These are phyloP conservation scores for Caenorhabditis sp. DNA, from an alignment of 2,888 invertebrate genomes.

Conservation along the genomic window DNA sequence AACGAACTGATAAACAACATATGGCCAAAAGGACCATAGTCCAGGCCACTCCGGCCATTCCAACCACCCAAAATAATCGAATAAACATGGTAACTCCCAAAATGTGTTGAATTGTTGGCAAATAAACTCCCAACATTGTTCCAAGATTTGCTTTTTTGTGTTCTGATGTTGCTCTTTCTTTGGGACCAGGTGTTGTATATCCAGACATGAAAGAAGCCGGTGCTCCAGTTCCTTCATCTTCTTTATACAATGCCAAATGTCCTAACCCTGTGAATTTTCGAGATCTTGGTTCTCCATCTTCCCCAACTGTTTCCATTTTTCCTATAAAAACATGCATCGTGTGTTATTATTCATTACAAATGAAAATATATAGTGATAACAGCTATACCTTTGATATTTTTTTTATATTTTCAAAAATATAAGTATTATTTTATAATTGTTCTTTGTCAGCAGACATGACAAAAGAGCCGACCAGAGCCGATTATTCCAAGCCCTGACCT, in stretches of 20 bases:
- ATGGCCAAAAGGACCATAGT: constrained; percentile 90
- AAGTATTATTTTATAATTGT: background rate
- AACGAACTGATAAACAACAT: constrained; percentile 73
- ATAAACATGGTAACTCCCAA: constrained; percentile 99
- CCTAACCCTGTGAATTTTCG: constrained; percentile 60
- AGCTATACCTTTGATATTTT: too few species aligned
- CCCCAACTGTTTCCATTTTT: constrained; percentile 38
- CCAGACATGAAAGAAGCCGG: constrained; percentile 64
- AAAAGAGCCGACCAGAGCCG: too few species aligned
- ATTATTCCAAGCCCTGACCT: too few species aligned
- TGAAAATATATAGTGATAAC: background rate
- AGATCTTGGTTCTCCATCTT: constrained; percentile 24
- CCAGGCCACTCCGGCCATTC: constrained; percentile 65
- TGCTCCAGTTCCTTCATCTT: constrained; percentile 47
- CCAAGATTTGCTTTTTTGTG: constrained; percentile 84
- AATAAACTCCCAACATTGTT: constrained; percentile 94
- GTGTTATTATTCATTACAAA: background rate
- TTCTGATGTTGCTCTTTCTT: constrained; percentile 64
- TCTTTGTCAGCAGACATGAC: too few species aligned
- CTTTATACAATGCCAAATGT: constrained; percentile 67
- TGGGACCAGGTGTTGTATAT: constrained; percentile 69
- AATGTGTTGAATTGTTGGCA: constrained; percentile 99
- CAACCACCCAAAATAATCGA: constrained; percentile 93
- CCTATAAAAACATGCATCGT: constrained; percentile 19
- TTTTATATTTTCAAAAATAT: background rate